Evolutionary conservation across 53 echinoderm and acorn worm genomes (phyloP).

Genomic region (Stichopus horrens): DNA sequence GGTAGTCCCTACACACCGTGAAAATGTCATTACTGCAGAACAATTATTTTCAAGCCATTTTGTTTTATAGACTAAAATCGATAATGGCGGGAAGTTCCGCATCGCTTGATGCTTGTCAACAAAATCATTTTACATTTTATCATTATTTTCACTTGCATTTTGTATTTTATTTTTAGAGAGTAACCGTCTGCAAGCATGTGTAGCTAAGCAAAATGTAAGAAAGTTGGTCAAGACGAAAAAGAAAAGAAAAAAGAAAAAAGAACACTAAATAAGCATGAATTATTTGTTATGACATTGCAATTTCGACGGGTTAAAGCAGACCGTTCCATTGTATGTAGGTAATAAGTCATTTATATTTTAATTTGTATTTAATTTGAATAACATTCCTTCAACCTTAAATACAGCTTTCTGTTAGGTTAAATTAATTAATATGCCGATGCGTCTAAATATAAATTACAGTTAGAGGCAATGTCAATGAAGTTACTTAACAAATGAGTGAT

Average conservation of each 20-base stretch:
- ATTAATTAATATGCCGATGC: too few relatives aligned
- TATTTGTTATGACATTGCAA: conserved; percentile 14
- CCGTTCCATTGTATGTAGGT: conserved; percentile 9
- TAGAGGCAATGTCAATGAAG: too few relatives aligned
- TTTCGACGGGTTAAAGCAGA: not conserved
- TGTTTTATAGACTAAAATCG: conserved; percentile 35
- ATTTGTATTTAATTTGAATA: not conserved
- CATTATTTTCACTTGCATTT: not conserved
- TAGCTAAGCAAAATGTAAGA: not conserved
- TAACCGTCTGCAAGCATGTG: conserved; percentile 7
- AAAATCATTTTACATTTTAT: conserved; percentile 40
- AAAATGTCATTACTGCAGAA: conserved; percentile 32
- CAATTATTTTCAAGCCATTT: conserved; percentile 43
- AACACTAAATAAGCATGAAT: not conserved
- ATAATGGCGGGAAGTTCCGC: conserved; percentile 27
- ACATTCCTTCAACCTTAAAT: not conserved
- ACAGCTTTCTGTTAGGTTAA: too few relatives aligned
- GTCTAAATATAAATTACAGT: too few relatives aligned
- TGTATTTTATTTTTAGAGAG: conserved; percentile 2
- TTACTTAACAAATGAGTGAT: too few relatives aligned
- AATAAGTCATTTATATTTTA: not conserved
- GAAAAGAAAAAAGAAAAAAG: not conserved
- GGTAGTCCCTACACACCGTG: conserved; percentile 25
- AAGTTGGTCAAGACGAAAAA: not conserved
- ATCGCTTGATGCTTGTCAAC: conserved; percentile 20